phyloP scores from a whole-genome alignment of 2,888 invertebrate species.

The Eueremaeus valkanovi region DNA sequence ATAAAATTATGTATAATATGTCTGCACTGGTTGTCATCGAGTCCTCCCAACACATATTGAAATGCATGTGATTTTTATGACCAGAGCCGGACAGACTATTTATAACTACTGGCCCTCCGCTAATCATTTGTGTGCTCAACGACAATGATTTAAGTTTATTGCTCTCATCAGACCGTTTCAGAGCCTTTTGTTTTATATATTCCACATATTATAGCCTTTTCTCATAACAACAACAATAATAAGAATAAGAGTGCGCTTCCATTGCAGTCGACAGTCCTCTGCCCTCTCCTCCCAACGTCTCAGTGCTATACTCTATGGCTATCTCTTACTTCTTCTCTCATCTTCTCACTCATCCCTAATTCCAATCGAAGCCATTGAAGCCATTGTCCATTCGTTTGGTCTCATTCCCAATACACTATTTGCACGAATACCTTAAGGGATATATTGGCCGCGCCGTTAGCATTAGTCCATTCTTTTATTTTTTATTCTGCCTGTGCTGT shows the following conservation, averaged over 20 bases:
- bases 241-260: neutral
- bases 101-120: neutral
- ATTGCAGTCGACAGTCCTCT: neutral
- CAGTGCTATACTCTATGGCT: neutral
- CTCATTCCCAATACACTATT: conserved; percentile 6
- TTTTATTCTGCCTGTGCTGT: no score
- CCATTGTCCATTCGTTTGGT: neutral
- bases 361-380: neutral
- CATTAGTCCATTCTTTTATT: neutral
- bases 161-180: conserved; percentile 2
- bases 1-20: conserved; percentile 4
- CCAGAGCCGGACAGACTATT: neutral
- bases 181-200: neutral
- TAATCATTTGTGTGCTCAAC: neutral
- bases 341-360: neutral
- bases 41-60: conserved; percentile 9
- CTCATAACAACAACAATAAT: neutral
- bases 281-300: neutral
- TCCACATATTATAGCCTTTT: neutral
- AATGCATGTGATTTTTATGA: conserved; percentile 19
- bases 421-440: conserved; percentile 14
- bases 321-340: neutral
- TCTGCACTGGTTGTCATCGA: neutral
- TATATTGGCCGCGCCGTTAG: conserved; percentile 1
- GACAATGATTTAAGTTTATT: conserved; percentile 10